These are phyloP conservation scores for Nannoperca australis DNA, from an alignment of 2,797 vertebrate genomes.

Conservation along the genomic window DNA sequence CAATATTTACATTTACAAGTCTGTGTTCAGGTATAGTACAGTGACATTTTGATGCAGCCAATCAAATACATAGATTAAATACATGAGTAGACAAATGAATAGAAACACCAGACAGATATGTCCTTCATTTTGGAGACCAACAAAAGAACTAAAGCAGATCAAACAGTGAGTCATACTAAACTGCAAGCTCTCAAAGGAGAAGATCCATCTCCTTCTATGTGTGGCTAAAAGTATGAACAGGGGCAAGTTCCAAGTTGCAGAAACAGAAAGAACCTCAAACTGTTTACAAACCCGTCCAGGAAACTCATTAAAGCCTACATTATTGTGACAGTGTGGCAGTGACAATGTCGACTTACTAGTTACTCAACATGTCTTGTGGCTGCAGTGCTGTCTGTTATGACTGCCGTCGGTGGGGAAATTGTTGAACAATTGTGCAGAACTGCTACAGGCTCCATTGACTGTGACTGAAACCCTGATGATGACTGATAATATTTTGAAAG, in stretches of 20 bases:
- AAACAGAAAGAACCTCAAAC: neutral
- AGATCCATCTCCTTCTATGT: neutral
- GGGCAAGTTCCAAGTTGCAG: neutral
- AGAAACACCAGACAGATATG: neutral
- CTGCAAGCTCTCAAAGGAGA: neutral
- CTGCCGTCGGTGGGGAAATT: constrained; percentile 33
- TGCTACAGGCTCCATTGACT: neutral
- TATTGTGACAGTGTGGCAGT: constrained; percentile 35
- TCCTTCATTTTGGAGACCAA: neutral
- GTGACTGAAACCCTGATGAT: neutral
- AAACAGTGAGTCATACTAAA: neutral
- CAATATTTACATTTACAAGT: constrained; percentile 4
- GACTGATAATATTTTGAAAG: constrained; percentile 26
- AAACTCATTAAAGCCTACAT: neutral
- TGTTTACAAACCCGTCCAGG: constrained; percentile 13
- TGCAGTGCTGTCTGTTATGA: constrained; percentile 37
- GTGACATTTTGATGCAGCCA: neutral
- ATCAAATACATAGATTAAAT: neutral
- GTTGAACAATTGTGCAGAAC: constrained; percentile 6
- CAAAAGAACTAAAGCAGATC: constrained; percentile 1
- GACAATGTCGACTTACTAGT: constrained; percentile 41
- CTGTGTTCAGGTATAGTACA: neutral
- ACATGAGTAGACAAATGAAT: neutral
- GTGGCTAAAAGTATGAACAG: neutral
- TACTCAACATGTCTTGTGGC: constrained; percentile 60